Base-by-base conservation (phyloP, 1,140 invertebrate species). In the Aphaenogaster floridana region DNA sequence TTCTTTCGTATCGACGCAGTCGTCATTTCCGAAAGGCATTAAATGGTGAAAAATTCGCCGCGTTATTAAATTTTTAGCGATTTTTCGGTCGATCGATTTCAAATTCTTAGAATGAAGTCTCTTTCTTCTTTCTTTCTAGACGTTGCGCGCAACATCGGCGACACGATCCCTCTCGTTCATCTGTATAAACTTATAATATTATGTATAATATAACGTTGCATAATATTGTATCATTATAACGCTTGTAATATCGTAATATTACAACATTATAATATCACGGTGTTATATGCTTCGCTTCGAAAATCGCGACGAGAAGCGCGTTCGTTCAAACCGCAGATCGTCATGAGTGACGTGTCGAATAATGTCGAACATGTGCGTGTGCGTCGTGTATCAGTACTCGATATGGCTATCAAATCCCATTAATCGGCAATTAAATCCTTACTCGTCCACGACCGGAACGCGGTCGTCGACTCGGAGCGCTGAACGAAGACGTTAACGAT, bases 381-480 rank as follows among this genome's bases (percentile, higher is more conserved):
- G 36, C 66, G 42, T 68, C 15, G 17, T 57, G 21, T 72, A 72
- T 83, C 39, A 36, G 21, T 83, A 50, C 42, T 69, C 63, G 63
- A 66, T 66, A 48, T 50, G 21, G 61, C 28, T 81, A 69, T 86
- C 50, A 86, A 86, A 86, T 80, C 15, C 63, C 84, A 57, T 64
- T 86, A 57, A 69, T 84, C 57, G 54, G 42, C 69, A 74, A 84
- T 36, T 50, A 48, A 83, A 61, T 59, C 8, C 28, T 39, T 39
- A 45, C 21, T 42, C 9, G 42, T 61, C 13, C 28, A 5, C n/a
- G 63, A 85, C 28, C 48, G 48, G 21, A n/a, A 28, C n/a, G 36
- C 21, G 59, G 80, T 81, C 63, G 17, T 80, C 52, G 77, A 45
- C 28, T 36, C 64, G 63, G 54, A 57, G n/a, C 52, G 39, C 34